Evolutionary conservation across 2,113 vertebrate species (phyloP), one percentile per base, ranked within the genome.

Genomic region (Bungarus multicinctus): DNA sequence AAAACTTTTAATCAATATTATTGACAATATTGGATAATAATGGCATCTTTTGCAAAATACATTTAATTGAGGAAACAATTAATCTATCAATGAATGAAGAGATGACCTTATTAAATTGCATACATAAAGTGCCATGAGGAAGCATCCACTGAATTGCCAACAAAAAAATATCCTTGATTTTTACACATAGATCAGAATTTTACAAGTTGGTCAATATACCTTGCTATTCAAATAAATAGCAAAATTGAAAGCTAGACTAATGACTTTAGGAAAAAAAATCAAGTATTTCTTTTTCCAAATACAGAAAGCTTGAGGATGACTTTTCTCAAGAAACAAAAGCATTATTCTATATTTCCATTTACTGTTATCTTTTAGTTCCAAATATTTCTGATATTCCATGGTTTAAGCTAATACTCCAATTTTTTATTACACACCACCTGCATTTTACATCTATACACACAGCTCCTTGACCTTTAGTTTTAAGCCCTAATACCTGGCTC

Each of bases 11-110:
- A 8, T 27, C 25, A 60, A 11, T 60, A 27, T 10, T 27, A 60
- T 60, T 4, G 25, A n/a, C 58, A 81, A 4, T 9, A 89, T 57
- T 85, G 23, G 57, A 85, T 45, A 60, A 55, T 43, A 92, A 74
- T 54, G 43, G 39, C 52, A 64, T 53, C 22, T 69, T 58, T 50
- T 86, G 4, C 10, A 27, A 90, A 92, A 87, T 74, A n/a, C 2
- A 94, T 43, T 7, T 39, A 55, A 93, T 69, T 90, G 90, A 34
- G 94, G 94, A 92, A 55, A 60, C 91, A 90, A 90, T 89, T 89
- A 85, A 39, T 27, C 25, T 88, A 47, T 39, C 6, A 93, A 93
- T 39, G 74, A 50, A 85, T 4, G 30, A 39, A 81, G 16, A 43
- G 34, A 43, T 43, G 18, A 43, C 7, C 39, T 81, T 39, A 81